These are phyloP conservation scores for Rhopilema esculentum DNA, from an alignment of 30 jellyfish, hydroid and myxozoan genomes.

Conservation along the genomic window DNA sequence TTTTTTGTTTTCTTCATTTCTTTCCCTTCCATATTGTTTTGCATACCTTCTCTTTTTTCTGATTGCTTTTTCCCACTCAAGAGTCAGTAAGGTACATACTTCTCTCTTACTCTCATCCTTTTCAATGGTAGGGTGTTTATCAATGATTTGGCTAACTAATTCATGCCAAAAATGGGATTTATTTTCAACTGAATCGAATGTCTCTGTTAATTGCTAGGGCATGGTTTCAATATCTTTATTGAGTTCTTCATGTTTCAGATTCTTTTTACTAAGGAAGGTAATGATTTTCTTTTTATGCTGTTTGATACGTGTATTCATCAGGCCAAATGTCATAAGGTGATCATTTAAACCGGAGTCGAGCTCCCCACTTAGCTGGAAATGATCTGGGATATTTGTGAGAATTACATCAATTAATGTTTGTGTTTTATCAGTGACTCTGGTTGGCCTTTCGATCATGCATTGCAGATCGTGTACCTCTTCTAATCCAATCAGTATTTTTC, in stretches of 20 bases:
- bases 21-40: conserved; percentile 32
- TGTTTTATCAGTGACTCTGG: conserved; percentile 33
- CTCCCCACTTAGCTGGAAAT: conserved; percentile 29
- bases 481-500: conserved; percentile 31
- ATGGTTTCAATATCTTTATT: conserved; percentile 6
- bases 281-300: conserved; percentile 20
- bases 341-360: conserved; percentile 10
- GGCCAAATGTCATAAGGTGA: conserved; percentile 14
- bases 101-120: conserved; percentile 53
- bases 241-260: conserved; percentile 29
- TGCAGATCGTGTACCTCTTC: conserved; percentile 37
- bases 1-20: conserved; percentile 17
- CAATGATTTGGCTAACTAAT: conserved; percentile 38
- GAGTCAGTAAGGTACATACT: conserved; percentile 51
- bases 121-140: conserved; percentile 37
- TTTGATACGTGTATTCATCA: conserved; percentile 13
- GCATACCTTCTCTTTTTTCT: conserved; percentile 42
- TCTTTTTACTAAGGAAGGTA: conserved; percentile 30
- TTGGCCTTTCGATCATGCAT: conserved; percentile 37
- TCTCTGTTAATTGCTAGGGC: conserved; percentile 14
- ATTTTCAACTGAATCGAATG: conserved; percentile 12
- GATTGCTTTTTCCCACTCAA: conserved; percentile 45
- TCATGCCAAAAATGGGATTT: conserved; percentile 31
- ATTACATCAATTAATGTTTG: conserved; percentile 33
- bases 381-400: conserved; percentile 31